These are phyloP conservation scores for Meriones unguiculatus DNA, from an alignment of 2,113 vertebrate genomes.

Conservation along the genomic window DNA sequence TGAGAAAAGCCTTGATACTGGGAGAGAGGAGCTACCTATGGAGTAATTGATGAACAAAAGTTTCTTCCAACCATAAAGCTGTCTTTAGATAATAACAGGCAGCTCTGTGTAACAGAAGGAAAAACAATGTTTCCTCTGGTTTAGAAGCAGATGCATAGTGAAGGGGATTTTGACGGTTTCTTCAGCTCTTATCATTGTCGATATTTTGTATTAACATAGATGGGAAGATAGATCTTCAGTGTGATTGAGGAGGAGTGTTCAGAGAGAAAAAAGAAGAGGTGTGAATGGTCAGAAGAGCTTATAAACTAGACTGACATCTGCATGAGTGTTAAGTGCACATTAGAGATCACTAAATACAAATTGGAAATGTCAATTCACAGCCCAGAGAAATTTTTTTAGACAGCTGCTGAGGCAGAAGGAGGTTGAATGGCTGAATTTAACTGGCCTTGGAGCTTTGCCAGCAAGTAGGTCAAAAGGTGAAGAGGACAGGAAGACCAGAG, in stretches of 20 bases:
- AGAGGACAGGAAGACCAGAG: neutral
- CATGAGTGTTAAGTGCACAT: neutral
- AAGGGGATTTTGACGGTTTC: neutral
- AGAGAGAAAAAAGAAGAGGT: neutral
- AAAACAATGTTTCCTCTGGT: neutral
- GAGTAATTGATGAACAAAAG: neutral
- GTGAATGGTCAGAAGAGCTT: neutral
- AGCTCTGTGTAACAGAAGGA: neutral
- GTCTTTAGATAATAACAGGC: neutral
- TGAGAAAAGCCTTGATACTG: neutral
- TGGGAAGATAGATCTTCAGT: neutral
- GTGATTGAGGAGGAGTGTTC: neutral
- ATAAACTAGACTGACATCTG: neutral
- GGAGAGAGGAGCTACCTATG: neutral
- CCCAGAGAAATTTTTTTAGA: neutral
- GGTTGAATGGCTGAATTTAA: slow-evolving; percentile 9
- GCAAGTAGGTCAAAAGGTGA: slow-evolving; percentile 34
- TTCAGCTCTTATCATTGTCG: neutral
- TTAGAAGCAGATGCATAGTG: neutral
- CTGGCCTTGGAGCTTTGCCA: neutral
- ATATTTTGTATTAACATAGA: slow-evolving; percentile 4
- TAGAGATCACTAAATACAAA: slow-evolving; percentile 39
- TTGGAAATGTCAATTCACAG: slow-evolving; percentile 17
- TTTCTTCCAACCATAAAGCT: neutral
- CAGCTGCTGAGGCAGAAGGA: neutral